Evolutionary conservation across 2,888 invertebrate genomes (phyloP).

Genomic region (Luperina testacea): DNA sequence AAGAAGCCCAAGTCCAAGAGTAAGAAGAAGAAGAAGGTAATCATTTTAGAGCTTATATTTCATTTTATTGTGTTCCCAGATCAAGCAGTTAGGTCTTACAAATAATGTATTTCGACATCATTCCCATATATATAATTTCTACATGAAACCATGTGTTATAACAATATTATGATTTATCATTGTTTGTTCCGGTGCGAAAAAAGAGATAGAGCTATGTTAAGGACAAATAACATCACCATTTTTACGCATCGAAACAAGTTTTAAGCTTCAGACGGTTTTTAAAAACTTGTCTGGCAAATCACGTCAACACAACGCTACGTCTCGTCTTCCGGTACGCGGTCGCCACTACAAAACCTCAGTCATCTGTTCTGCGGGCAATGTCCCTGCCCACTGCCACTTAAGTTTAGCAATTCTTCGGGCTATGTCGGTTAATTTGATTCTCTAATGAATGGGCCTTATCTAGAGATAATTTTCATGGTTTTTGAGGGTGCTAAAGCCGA

Average conservation of each 20-base stretch:
- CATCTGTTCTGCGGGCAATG: too few relatives aligned
- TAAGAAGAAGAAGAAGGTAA: constrained; percentile 90
- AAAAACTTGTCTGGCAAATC: neutral
- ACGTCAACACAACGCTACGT: neutral
- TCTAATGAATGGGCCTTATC: too few relatives aligned
- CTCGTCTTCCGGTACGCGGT: too few relatives aligned
- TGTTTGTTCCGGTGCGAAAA: neutral
- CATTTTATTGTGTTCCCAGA: neutral
- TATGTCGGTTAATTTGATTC: too few relatives aligned
- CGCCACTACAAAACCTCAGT: too few relatives aligned
- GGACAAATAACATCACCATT: neutral
- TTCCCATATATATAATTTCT: neutral
- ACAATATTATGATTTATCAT: too few relatives aligned
- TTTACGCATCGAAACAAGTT: neutral
- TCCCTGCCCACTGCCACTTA: too few relatives aligned
- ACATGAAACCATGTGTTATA: neutral
- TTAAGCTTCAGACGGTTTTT: neutral
- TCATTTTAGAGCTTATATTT: neutral
- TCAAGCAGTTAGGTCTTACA: neutral
- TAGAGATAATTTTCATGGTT: too few relatives aligned
- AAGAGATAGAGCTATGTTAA: neutral
- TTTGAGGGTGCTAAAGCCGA: too few relatives aligned
- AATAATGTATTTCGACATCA: neutral
- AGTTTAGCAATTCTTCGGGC: too few relatives aligned
- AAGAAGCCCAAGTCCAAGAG: constrained; percentile 83